A percentile compares a stretch with the other conserved stretches of the same genome.
These are phyloP conservation scores for Tetramorium alpestre DNA, from an alignment of 1,140 invertebrate genomes.

Conservation along the genomic window DNA sequence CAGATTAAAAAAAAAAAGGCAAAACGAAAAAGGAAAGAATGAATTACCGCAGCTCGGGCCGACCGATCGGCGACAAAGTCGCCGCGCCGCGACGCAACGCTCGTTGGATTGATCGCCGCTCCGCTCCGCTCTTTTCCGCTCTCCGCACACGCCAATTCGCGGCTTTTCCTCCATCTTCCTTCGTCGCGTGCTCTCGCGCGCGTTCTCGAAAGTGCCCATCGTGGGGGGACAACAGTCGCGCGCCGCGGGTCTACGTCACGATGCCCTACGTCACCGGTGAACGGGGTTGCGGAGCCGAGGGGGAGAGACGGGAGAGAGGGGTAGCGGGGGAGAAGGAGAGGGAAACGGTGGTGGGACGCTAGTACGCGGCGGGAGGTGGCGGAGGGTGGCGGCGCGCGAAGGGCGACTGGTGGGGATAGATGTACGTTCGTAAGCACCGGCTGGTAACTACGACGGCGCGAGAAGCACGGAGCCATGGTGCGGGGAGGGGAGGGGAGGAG, in stretches of 20 bases:
- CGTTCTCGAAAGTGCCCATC: conserved; percentile 29
- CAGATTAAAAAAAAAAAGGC: background rate
- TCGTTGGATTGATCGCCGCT: conserved; percentile 3
- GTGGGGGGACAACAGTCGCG: conserved; percentile 63
- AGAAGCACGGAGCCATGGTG: conserved; percentile 1
- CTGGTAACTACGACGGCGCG: conserved; percentile 56
- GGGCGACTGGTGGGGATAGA: conserved; percentile 34
- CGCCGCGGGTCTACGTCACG: conserved; percentile 78
- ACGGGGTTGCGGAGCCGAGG: conserved; percentile 68
- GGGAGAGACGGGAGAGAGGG: background rate
- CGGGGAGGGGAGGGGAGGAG: background rate
- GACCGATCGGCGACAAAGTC: background rate
- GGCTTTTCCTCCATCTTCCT: background rate
- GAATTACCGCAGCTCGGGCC: background rate
- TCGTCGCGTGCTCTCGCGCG: conserved; percentile 23
- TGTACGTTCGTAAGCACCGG: conserved; percentile 54
- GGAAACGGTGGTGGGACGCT: no score
- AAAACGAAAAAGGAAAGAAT: background rate
- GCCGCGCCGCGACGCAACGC: background rate
- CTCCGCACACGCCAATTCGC: background rate
- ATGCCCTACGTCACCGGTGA: conserved; percentile 83
- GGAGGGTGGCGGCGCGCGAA: conserved; percentile 31
- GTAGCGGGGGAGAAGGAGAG: no score
- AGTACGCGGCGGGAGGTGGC: no score
- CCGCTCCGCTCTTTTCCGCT: background rate